Evolutionary conservation across 1,140 invertebrate genomes (phyloP).

Genomic region (Lepidostoma basale): DNA sequence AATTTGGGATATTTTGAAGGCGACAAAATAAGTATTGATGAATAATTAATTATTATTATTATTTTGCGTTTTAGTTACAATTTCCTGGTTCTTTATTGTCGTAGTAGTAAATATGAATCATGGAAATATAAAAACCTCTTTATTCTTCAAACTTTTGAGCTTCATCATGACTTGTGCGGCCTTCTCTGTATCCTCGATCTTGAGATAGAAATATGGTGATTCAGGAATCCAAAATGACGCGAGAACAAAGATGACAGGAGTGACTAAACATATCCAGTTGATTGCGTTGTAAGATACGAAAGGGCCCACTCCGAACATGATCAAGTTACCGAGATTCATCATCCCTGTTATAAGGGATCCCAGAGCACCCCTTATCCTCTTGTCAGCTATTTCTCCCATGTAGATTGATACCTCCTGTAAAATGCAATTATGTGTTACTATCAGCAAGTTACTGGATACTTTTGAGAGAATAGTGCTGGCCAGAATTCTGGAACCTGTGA

Average conservation of each 20-base stretch:
- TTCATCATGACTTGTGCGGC: slow-evolving; percentile 56
- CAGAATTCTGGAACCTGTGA: no score
- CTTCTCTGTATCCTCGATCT: slow-evolving; percentile 58
- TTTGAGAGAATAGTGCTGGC: no score
- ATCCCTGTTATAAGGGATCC: slow-evolving; percentile 72
- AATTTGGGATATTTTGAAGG: neutral
- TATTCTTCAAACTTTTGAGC: slow-evolving; percentile 54
- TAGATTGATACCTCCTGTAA: slow-evolving; percentile 67
- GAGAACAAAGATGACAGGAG: slow-evolving; percentile 63
- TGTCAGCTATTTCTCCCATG: slow-evolving; percentile 73
- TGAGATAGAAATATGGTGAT: slow-evolving; percentile 74
- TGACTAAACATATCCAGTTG: slow-evolving; percentile 56
- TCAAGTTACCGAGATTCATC: slow-evolving; percentile 69
- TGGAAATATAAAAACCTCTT: no score
- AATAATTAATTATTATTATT: neutral
- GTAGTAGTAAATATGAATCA: no score
- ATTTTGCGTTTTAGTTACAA: no score
- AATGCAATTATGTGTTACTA: slow-evolving; percentile 12
- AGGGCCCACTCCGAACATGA: slow-evolving; percentile 62
- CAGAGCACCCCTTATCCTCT: slow-evolving; percentile 68
- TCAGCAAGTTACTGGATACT: slow-evolving; percentile 41
- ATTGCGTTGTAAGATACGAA: slow-evolving; percentile 60
- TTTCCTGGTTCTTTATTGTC: no score
- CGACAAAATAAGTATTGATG: no score
- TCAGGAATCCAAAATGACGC: slow-evolving; percentile 76